Percentiles rank a stretch among this genome's conserved stretches.
Conservation (phyloP, 2,888 invertebrate species). For the Emmelina monodactyla region DNA sequence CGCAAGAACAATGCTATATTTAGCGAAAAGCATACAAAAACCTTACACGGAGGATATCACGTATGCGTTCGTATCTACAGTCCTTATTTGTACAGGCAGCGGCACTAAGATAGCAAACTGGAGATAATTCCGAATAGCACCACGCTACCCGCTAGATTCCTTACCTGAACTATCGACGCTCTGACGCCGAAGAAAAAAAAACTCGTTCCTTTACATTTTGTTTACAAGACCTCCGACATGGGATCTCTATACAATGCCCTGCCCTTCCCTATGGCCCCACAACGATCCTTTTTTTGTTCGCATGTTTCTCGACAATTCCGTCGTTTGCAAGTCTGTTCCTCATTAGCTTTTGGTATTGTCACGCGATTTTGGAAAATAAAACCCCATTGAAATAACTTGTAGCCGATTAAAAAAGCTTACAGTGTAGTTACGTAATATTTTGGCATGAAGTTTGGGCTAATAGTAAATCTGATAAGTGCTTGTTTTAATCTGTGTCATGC, state of each 20-base stretch:
- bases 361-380: conserved; percentile 2
- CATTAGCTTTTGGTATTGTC: conserved; percentile 16
- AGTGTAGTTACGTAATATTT: conserved; percentile 21
- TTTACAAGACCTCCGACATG: conserved; percentile 61
- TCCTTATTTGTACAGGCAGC: conserved; percentile 55
- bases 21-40: conserved; percentile 18
- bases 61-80: conserved; percentile 34
- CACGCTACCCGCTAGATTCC: conserved; percentile 24
- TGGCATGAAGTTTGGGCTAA: too few relatives aligned
- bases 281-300: conserved; percentile 52
- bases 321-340: conserved; percentile 23
- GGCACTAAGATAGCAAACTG: conserved; percentile 43
- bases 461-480: too few relatives aligned
- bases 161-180: conserved; percentile 35
- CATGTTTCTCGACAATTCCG: conserved; percentile 25
- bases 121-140: conserved; percentile 36
- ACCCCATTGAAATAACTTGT: neutral
- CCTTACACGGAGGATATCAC: conserved; percentile 28
- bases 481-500: too few relatives aligned
- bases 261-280: conserved; percentile 26
- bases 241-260: conserved; percentile 35
- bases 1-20: neutral
- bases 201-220: conserved; percentile 50
- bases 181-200: conserved; percentile 44
- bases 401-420: too few relatives aligned